Evolutionary conservation across 2,888 invertebrate genomes (phyloP).

Genomic region (Leptothorax acervorum): DNA sequence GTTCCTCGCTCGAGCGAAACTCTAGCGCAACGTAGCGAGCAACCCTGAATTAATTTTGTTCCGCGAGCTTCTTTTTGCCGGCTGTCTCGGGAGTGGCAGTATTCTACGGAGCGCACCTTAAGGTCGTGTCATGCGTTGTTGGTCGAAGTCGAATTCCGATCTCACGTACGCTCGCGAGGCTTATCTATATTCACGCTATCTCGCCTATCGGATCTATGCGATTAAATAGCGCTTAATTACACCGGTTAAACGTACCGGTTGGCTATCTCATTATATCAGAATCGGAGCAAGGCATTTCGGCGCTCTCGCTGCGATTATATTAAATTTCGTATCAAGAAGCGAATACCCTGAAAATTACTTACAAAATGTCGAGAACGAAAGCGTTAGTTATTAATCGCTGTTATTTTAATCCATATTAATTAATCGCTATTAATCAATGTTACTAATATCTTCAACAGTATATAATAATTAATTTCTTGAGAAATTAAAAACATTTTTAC

Average conservation of each 20-base stretch:
- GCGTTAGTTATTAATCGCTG: neutral
- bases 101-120: constrained; percentile 48
- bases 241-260: constrained; percentile 38
- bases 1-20: constrained; percentile 58
- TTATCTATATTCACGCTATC: constrained; percentile 54
- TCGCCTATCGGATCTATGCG: constrained; percentile 47
- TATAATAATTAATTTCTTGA: neutral
- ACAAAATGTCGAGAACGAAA: neutral
- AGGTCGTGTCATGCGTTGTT: constrained; percentile 61
- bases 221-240: constrained; percentile 51
- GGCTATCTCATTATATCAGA: constrained; percentile 35
- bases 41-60: constrained; percentile 58
- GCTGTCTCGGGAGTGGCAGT: constrained; percentile 56
- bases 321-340: neutral
- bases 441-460: neutral
- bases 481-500: neutral
- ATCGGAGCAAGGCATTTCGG: constrained; percentile 40
- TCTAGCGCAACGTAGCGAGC: constrained; percentile 27
- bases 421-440: neutral
- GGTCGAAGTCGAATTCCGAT: constrained; percentile 66
- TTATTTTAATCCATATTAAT: neutral
- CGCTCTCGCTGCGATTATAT: neutral
- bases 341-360: neutral
- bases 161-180: constrained; percentile 56
- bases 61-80: constrained; percentile 48